Conservation (phyloP, 2,888 invertebrate species). For the Perithous albicinctus region DNA sequence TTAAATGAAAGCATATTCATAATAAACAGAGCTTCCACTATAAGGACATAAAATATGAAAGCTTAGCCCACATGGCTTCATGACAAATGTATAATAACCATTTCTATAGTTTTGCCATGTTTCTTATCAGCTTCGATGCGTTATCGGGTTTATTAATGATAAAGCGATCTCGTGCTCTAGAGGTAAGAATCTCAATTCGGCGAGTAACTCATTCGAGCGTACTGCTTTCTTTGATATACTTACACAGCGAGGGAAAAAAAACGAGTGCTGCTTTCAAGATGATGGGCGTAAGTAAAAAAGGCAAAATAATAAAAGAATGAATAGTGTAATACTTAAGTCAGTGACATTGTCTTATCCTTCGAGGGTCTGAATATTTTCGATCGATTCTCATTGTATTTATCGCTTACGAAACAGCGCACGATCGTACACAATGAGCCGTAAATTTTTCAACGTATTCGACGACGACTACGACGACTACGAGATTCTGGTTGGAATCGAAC, state of each 20-base stretch:
- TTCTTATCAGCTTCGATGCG: constrained; percentile 54
- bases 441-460: constrained; percentile 32
- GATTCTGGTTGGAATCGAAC: constrained; percentile 23
- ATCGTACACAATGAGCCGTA: constrained; percentile 29
- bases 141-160: constrained; percentile 53
- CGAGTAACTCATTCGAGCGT: constrained; percentile 24
- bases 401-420: constrained; percentile 36
- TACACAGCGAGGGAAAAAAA: constrained; percentile 16
- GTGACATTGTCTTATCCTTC: constrained; percentile 14
- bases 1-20: too few species aligned
- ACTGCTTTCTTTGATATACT: constrained; percentile 9
- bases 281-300: constrained; percentile 68
- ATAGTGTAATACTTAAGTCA: background rate
- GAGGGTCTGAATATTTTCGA: background rate
- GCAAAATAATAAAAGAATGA: background rate
- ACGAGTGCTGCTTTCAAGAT: constrained; percentile 52
- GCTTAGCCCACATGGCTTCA: background rate
- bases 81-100: background rate
- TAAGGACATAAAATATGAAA: background rate
- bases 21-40: background rate
- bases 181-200: constrained; percentile 3
- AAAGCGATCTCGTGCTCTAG: constrained; percentile 40
- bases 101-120: background rate
- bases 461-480: too few species aligned
- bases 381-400: constrained; percentile 17